Percentiles rank a stretch among this genome's conserved stretches.
phyloP scores from a whole-genome alignment of 2,797 vertebrate genomes.

The Remorina albescens region DNA sequence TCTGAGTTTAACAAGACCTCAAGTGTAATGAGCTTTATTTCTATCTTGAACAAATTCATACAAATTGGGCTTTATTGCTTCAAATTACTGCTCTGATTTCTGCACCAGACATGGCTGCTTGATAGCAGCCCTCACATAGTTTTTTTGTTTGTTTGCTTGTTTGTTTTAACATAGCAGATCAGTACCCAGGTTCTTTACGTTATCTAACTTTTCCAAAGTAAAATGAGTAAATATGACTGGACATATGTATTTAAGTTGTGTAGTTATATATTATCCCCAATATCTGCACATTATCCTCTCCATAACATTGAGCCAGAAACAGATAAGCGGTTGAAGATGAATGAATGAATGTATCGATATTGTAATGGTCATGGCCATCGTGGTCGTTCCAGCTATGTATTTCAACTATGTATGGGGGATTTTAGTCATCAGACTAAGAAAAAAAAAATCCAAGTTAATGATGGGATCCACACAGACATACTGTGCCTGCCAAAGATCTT shows the following conservation, averaged over 20 bases:
- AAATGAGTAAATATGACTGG: not conserved
- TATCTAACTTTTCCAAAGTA: not conserved
- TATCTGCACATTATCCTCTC: too few species aligned
- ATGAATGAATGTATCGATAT: too few species aligned
- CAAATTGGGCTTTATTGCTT: conserved; percentile 72
- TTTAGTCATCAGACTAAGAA: too few species aligned
- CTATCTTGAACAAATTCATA: conserved; percentile 69
- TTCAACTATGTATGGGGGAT: too few species aligned
- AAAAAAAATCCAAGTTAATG: not conserved
- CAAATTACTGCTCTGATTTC: conserved; percentile 62
- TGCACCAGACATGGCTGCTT: conserved; percentile 53
- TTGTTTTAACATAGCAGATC: conserved; percentile 28
- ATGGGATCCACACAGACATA: not conserved
- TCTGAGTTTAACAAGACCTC: conserved; percentile 65
- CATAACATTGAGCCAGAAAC: too few species aligned
- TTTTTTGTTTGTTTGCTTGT: too few species aligned
- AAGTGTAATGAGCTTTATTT: conserved; percentile 70
- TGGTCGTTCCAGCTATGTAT: too few species aligned
- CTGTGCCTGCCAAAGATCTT: not conserved
- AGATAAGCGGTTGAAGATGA: too few species aligned
- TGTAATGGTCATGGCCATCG: too few species aligned
- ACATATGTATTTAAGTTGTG: too few species aligned
- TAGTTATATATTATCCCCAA: too few species aligned
- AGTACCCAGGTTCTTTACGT: not conserved
- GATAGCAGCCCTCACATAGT: conserved; percentile 46